A percentile compares a stretch with the other conserved stretches of the same genome.
Conservation (phyloP, 1,140 invertebrate genomes). For the Ephestia elutella region DNA sequence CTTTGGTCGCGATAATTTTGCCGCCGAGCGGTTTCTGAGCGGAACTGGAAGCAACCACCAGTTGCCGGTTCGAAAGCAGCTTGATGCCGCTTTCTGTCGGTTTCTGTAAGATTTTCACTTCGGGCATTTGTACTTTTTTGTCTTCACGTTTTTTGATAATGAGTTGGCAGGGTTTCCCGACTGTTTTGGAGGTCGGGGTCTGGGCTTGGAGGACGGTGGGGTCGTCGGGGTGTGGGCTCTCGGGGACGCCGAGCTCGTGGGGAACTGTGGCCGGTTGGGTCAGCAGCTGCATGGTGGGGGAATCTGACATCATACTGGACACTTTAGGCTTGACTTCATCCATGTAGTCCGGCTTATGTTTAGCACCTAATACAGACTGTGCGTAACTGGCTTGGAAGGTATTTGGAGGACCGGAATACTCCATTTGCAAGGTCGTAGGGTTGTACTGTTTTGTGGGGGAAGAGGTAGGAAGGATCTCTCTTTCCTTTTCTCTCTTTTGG, state of each 20-base stretch:
- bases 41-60: conserved; percentile 52
- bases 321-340: conserved; percentile 60
- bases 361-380: conserved; percentile 57
- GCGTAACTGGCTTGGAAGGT: conserved; percentile 69
- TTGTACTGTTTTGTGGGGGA: conserved; percentile 53
- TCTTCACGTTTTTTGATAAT: conserved; percentile 65
- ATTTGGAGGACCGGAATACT: conserved; percentile 51
- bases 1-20: conserved; percentile 67
- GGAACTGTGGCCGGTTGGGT: conserved; percentile 55
- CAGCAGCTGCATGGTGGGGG: conserved; percentile 59
- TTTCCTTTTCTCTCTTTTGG: conserved; percentile 41
- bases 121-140: conserved; percentile 65
- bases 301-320: conserved; percentile 49
- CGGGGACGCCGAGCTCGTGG: conserved; percentile 51
- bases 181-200: conserved; percentile 36
- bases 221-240: conserved; percentile 49
- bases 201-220: conserved; percentile 36
- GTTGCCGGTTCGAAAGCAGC: conserved; percentile 59
- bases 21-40: conserved; percentile 51
- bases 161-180: conserved; percentile 61
- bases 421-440: conserved; percentile 37
- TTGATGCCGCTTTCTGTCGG: conserved; percentile 53
- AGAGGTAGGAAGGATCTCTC: conserved; percentile 40
- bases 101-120: conserved; percentile 67
- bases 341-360: conserved; percentile 51